These are phyloP conservation scores for Campoletis raptor DNA, from an alignment of 2,888 invertebrate species.

Conservation along the genomic window DNA sequence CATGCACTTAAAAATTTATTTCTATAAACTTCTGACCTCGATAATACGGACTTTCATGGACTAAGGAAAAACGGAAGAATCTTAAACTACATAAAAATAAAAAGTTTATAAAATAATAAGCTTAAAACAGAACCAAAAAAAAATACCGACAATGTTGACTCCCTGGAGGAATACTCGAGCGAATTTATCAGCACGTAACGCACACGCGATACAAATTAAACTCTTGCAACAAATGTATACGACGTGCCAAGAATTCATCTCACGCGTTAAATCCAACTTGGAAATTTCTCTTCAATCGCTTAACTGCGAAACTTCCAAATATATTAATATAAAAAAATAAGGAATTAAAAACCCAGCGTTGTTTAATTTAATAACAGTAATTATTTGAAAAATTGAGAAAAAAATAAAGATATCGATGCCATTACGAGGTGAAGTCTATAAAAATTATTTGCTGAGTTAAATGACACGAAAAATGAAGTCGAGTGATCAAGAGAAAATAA, in stretches of 20 bases:
- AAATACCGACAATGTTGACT: slow-evolving; percentile 13
- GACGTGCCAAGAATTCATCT: neutral
- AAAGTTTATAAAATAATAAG: slow-evolving; percentile 11
- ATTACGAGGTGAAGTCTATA: neutral
- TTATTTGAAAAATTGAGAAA: neutral
- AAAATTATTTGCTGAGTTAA: neutral
- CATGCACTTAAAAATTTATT: slow-evolving; percentile 22
- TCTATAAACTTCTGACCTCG: slow-evolving; percentile 38
- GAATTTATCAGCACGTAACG: slow-evolving; percentile 77
- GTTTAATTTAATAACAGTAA: neutral
- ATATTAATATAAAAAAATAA: neutral
- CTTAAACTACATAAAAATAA: neutral
- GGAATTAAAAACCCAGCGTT: neutral
- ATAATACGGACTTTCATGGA: slow-evolving; percentile 26
- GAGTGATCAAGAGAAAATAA: neutral
- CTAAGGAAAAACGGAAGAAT: slow-evolving; percentile 35
- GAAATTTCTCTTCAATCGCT: neutral
- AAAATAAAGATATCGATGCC: neutral
- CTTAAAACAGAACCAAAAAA: slow-evolving; percentile 1
- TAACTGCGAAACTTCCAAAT: neutral
- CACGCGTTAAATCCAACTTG: neutral
- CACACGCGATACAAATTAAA: slow-evolving; percentile 75
- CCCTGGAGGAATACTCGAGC: slow-evolving; percentile 52
- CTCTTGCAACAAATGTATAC: neutral
- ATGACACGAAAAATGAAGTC: slow-evolving; percentile 3